phyloP scores from a whole-genome alignment of 2,797 vertebrate genomes.

The Rhincodon typus region DNA sequence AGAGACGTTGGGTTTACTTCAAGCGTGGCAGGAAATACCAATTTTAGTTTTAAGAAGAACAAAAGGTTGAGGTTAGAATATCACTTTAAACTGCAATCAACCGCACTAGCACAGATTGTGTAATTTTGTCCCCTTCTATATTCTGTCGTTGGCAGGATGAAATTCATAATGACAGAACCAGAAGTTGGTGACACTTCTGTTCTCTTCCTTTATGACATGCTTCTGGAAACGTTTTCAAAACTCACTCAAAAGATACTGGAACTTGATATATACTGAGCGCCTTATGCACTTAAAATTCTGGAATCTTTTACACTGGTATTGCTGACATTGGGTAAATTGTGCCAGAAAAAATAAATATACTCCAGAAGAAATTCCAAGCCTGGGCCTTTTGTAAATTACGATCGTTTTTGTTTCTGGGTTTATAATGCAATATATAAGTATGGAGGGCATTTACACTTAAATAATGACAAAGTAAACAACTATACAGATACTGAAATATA shows the following conservation, averaged over 20 bases:
- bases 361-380: not conserved
- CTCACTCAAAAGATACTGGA: not conserved
- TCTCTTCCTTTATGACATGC: no score
- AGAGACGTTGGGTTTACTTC: not conserved
- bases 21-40: not conserved
- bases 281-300: not conserved
- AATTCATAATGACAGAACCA: no score
- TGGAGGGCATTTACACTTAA: not conserved
- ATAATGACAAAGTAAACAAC: not conserved
- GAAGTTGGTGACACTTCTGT: no score
- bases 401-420: not conserved
- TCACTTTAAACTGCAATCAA: not conserved
- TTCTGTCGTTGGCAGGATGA: no score
- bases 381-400: not conserved
- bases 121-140: not conserved
- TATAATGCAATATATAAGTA: not conserved
- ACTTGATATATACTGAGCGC: not conserved
- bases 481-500: not conserved
- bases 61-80: not conserved
- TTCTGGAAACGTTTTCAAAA: not conserved
- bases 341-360: not conserved
- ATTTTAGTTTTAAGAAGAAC: not conserved
- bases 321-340: not conserved
- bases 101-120: not conserved
- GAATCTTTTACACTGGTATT: not conserved